Conservation (phyloP, 2,797 vertebrate species). For the Gymnoscopelus microlampas region DNA sequence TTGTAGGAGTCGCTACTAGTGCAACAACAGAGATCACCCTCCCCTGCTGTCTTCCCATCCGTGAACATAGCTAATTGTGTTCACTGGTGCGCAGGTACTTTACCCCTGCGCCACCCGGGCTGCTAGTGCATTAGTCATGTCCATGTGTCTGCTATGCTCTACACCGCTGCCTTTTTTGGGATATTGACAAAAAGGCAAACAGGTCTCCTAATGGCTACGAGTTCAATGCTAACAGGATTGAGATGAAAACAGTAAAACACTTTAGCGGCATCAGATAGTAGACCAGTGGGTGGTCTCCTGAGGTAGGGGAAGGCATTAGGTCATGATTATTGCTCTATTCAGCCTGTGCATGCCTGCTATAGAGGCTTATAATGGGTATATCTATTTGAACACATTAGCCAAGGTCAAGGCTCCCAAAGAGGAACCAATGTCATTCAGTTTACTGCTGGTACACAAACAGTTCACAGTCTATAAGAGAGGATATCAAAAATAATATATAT, state of each 20-base stretch:
- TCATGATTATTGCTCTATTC: conserved; percentile 42
- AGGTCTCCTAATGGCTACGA: conserved; percentile 55
- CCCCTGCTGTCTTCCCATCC: too few relatives aligned
- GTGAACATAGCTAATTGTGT: too few relatives aligned
- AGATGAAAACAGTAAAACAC: conserved; percentile 70
- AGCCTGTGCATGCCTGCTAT: conserved; percentile 43
- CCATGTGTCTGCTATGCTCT: too few relatives aligned
- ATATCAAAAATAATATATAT: conserved; percentile 20
- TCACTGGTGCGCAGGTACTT: too few relatives aligned
- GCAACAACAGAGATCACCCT: too few relatives aligned
- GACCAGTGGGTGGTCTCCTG: conserved; percentile 45
- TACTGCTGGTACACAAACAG: conserved; percentile 40
- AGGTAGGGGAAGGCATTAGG: conserved; percentile 61
- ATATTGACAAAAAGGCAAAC: conserved; percentile 51
- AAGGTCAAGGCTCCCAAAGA: conserved; percentile 50
- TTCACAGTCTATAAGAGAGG: conserved; percentile 10
- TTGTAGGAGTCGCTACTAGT: too few relatives aligned
- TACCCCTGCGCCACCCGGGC: too few relatives aligned
- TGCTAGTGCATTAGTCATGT: too few relatives aligned
- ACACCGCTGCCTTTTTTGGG: neutral
- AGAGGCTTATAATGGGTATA: conserved; percentile 62
- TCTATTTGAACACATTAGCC: conserved; percentile 67
- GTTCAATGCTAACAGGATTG: conserved; percentile 77
- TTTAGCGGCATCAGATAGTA: conserved; percentile 62
- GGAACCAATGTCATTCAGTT: conserved; percentile 50